phyloP scores from a whole-genome alignment of 2,113 vertebrate genomes.

The Mormyrus lacerda region DNA sequence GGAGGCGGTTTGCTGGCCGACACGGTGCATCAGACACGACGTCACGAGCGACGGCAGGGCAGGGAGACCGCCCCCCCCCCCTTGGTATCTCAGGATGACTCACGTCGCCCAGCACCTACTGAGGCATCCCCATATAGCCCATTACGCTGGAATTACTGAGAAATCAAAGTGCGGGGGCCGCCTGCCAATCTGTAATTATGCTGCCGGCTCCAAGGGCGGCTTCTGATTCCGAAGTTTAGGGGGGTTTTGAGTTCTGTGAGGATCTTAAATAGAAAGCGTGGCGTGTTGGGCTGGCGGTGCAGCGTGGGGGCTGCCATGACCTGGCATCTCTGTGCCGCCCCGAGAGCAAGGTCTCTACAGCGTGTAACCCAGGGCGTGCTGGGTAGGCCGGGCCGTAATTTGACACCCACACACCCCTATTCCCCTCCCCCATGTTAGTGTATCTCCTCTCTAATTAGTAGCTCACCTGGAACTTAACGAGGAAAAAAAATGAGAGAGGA shows the following conservation, averaged over 20 bases:
- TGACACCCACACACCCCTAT: not conserved
- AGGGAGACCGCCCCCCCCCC: not conserved
- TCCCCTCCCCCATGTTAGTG: not conserved
- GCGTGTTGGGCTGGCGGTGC: too few relatives aligned
- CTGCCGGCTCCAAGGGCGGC: not conserved
- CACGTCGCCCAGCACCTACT: not conserved
- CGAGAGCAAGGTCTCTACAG: not conserved
- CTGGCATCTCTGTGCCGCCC: not conserved
- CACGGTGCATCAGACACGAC: not conserved
- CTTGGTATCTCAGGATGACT: not conserved
- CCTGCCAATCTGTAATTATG: not conserved
- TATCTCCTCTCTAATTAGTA: not conserved
- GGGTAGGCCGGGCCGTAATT: not conserved
- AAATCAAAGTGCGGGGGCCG: not conserved
- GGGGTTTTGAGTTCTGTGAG: not conserved
- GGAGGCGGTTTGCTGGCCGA: not conserved
- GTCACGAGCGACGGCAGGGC: not conserved
- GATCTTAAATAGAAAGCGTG: not conserved
- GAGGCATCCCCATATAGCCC: not conserved
- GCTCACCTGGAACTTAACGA: conserved; percentile 5
- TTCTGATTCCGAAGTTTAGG: not conserved
- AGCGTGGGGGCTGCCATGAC: not conserved
- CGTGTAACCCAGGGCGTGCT: not conserved
- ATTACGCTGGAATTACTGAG: conserved; percentile 2
- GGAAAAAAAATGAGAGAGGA: conserved; percentile 11